A percentile compares a stretch with the other conserved stretches of the same genome.
These are phyloP conservation scores for Dinothrombium tinctorium DNA, from an alignment of 1,140 invertebrate genomes.

Conservation along the genomic window DNA sequence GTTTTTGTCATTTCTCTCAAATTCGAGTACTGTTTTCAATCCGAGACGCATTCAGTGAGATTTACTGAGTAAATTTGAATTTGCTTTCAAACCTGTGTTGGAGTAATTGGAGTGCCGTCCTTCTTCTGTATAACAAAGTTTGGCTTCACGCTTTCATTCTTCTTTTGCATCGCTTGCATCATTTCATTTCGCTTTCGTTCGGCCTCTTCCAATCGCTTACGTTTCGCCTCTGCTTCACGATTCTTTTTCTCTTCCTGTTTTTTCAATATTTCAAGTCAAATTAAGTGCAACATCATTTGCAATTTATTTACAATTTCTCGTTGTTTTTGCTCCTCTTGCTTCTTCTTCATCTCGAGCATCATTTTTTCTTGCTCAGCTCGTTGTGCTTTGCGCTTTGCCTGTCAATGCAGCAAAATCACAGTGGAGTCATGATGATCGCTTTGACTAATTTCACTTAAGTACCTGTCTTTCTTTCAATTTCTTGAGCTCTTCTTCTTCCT, in stretches of 20 bases:
- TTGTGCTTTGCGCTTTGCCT: conserved; percentile 3
- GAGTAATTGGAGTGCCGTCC: background rate
- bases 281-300: background rate
- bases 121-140: conserved; percentile 70
- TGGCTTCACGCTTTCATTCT: conserved; percentile 29
- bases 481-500: conserved; percentile 83
- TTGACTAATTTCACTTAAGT: background rate
- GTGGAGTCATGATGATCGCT: background rate
- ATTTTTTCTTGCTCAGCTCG: conserved; percentile 37
- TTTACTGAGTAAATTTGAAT: no score
- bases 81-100: no score
- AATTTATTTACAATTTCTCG: conserved; percentile 15
- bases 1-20: conserved; percentile 77
- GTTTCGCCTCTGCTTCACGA: conserved; percentile 48
- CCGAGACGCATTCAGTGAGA: no score
- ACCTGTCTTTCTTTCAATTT: conserved; percentile 74
- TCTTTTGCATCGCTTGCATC: conserved; percentile 16
- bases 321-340: conserved; percentile 53
- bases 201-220: conserved; percentile 70
- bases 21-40: no score
- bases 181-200: conserved; percentile 62
- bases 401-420: background rate
- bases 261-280: background rate
- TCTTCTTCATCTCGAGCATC: conserved; percentile 75
- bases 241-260: conserved; percentile 18